A percentile compares a stretch with the other conserved stretches of the same genome.
phyloP scores from a whole-genome alignment of 2,888 invertebrate genomes.

The Apantesis nais region DNA sequence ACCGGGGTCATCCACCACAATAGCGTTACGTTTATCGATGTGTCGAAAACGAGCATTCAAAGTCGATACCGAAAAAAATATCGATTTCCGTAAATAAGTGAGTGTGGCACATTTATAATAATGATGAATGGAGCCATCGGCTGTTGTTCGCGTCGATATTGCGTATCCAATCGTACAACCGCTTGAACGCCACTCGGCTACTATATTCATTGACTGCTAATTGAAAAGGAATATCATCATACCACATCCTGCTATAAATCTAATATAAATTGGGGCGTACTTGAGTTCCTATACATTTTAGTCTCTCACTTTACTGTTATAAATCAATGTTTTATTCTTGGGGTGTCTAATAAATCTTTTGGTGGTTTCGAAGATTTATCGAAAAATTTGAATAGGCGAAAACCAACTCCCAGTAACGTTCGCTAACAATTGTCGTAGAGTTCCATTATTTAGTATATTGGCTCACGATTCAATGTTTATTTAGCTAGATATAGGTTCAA shows the following conservation, averaged over 20 bases:
- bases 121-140: slow-evolving; percentile 83
- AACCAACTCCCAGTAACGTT: slow-evolving; percentile 25
- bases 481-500: slow-evolving; percentile 38
- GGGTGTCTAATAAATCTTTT: slow-evolving; percentile 43
- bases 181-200: slow-evolving; percentile 65
- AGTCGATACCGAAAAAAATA: slow-evolving; percentile 84
- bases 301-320: slow-evolving; percentile 56
- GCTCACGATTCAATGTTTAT: slow-evolving; percentile 40
- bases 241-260: slow-evolving; percentile 75
- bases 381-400: slow-evolving; percentile 29
- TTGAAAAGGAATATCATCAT: slow-evolving; percentile 82
- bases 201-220: slow-evolving; percentile 77
- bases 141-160: slow-evolving; percentile 76
- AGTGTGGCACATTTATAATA: slow-evolving; percentile 85
- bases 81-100: slow-evolving; percentile 86
- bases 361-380: slow-evolving; percentile 42
- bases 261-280: slow-evolving; percentile 75
- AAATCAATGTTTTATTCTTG: slow-evolving; percentile 62
- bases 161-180: slow-evolving; percentile 79
- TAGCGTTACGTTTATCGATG: slow-evolving; percentile 80
- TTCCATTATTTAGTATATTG: slow-evolving; percentile 17
- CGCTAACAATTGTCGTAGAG: slow-evolving; percentile 25
- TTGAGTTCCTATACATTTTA: slow-evolving; percentile 53
- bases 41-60: slow-evolving; percentile 80
- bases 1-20: slow-evolving; percentile 80